A percentile compares a stretch with the other conserved stretches of the same genome.
Conservation (phyloP, 2,113 vertebrate species). For the Atherinomorus stipes region DNA sequence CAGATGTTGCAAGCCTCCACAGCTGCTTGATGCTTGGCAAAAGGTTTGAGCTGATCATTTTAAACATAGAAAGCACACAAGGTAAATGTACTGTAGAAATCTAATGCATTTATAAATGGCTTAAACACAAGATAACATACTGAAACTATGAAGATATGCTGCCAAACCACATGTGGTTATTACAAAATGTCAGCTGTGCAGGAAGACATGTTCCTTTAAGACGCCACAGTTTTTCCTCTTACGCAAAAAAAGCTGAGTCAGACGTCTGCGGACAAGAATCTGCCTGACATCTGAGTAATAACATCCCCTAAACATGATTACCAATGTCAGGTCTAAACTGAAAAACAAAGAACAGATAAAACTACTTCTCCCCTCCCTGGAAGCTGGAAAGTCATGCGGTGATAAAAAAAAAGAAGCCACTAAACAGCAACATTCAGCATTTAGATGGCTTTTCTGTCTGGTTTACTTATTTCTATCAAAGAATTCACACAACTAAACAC, state of each 20-base stretch:
- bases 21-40: too few relatives aligned
- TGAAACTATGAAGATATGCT: neutral
- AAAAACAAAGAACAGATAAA: neutral
- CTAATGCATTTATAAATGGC: neutral
- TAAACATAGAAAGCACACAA: neutral
- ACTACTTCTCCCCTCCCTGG: neutral
- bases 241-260: constrained; percentile 42
- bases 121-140: neutral
- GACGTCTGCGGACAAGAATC: constrained; percentile 32
- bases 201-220: constrained; percentile 24
- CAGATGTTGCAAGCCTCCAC: too few relatives aligned
- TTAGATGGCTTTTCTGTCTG: too few relatives aligned
- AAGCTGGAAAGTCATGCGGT: neutral
- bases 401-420: neutral
- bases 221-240: constrained; percentile 45
- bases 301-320: constrained; percentile 7
- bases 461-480: too few relatives aligned
- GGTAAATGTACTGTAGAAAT: neutral
- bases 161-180: constrained; percentile 44
- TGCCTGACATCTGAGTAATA: neutral
- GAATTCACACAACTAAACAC: neutral
- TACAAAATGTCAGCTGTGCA: constrained; percentile 13
- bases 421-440: neutral
- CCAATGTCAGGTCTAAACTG: neutral
- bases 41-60: neutral